Evolutionary conservation across 2,113 vertebrate genomes (phyloP), one percentile per base, ranked within the genome.

Genomic region (Callopanchax toddi): DNA sequence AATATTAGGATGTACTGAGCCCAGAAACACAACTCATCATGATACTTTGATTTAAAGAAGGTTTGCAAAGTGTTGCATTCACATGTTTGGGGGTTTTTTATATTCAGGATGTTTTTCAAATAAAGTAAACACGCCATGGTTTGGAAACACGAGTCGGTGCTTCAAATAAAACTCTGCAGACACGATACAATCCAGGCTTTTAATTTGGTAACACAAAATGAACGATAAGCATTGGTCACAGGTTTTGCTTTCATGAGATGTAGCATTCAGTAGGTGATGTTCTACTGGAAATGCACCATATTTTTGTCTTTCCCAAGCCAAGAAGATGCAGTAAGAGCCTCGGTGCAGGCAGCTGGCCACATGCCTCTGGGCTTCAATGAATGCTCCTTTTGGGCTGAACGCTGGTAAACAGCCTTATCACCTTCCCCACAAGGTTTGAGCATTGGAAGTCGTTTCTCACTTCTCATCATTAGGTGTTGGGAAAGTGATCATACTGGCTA

Each of bases 361-460:
- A 67, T 71, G 87, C 83, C 83, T 79, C 60, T 56, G 74, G 82
- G 76, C 71, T 87, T 84, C 83, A 79, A 83, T 73, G 84, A 89
- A 89, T 69, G 68, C 60, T 53, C 60, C 76, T 62, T 66, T 79
- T 80, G 67, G 75, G 71, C 81, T 80, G 69, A 84, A 74, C 55
- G 71, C 39, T 23, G 48, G 74, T 83, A 87, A 89, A 91, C 67
- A 82, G 71, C 75, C 70, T 86, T 88, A 86, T 89, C 86, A 83
- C 74, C 63, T 77, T 73, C 58, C 60, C 74, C 64, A 80, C 73
- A 53, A 71, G 61, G 67, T 81, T 81, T 68, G 44, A 71, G 76
- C 55, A 36, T 60, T 78, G 61, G 52, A 48, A 57, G 61, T 44
- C 17, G 60, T 56, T 57, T 61, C 54, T 45, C 34, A 60, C 43